phyloP scores from a whole-genome alignment of 2,113 vertebrate genomes.

The Illadopsis cleaveri region DNA sequence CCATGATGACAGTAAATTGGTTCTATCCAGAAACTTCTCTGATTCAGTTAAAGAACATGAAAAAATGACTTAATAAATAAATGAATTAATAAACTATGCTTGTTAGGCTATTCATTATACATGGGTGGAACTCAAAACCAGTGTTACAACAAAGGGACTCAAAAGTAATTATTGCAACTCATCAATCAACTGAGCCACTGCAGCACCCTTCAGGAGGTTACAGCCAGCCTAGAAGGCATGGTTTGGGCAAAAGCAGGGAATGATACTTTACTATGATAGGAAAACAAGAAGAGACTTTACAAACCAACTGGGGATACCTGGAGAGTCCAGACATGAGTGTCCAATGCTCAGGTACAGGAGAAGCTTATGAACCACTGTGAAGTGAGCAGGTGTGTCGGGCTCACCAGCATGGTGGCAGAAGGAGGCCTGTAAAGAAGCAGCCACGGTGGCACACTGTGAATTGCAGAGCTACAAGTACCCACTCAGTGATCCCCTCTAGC shows the following conservation, averaged over 20 bases:
- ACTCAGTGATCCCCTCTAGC: neutral
- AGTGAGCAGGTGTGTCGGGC: neutral
- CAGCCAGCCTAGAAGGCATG: neutral
- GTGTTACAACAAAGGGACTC: neutral
- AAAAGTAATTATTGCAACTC: neutral
- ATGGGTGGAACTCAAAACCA: neutral
- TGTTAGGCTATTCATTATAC: neutral
- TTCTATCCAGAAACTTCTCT: neutral
- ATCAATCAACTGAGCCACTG: neutral
- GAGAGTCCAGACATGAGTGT: neutral
- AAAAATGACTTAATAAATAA: conserved; percentile 16
- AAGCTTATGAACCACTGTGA: accelerated
- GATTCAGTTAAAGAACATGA: neutral
- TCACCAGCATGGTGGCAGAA: accelerated
- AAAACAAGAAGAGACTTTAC: neutral
- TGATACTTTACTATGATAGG: accelerated
- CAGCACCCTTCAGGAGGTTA: neutral
- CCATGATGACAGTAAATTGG: neutral
- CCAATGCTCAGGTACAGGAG: neutral
- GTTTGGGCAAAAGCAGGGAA: neutral
- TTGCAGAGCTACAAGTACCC: accelerated
- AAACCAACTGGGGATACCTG: neutral
- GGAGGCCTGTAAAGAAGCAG: neutral
- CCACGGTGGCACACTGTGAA: accelerated
- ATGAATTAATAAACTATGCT: neutral